Evolutionary conservation across 2,113 vertebrate genomes (phyloP), one percentile per base, ranked within the genome.

Genomic region (Nerophis lumbriciformis): DNA sequence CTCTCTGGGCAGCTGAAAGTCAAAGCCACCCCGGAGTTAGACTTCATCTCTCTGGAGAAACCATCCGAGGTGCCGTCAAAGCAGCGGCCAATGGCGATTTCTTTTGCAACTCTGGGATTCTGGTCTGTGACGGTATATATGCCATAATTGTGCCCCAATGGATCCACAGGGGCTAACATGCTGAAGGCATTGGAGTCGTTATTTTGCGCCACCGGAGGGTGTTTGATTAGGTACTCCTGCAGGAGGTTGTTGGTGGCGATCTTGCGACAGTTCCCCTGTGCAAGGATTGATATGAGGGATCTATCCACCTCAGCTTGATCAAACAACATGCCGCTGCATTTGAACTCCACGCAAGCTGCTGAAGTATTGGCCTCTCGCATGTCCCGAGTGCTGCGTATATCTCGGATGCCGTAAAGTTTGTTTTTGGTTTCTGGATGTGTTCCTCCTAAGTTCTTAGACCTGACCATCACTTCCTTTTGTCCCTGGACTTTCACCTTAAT

Each of bases 111-210:
- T 7, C 93, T 87, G 0, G 97, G 96, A 81, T 92, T 98, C 83
- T 97, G 97, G 81, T 99, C 97, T 1, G 95, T 98, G 73, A 98
- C 97, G 0, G 96, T 99, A 81, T 98, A 99, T 84, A 98, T 93
- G 39, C 97, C 97, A 0, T 99, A 99, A 83, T 98, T 99, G 89
- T 99, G 97, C n/a, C 97, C 97, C 48, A 99, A 75, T 0, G 95
- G 95, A 77, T 99, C 97, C 0, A 96, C 87, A 0, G 96, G 97
- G 0, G 94, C 94, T 69, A 98, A 75, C 97, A 99, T 97, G 79
- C 84, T 78, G 78, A 99, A 97, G 21, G 87, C 81, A 0, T 87
- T 74, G 0, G 88, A 92, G 59, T 95, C 93, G 0, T 94, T 94
- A 44, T 85, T 72, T 4, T 84, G 89, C 1, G 85, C 76, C 0